These are phyloP conservation scores for Chrysolina americana DNA, from an alignment of 2,888 invertebrate genomes.

Conservation along the genomic window DNA sequence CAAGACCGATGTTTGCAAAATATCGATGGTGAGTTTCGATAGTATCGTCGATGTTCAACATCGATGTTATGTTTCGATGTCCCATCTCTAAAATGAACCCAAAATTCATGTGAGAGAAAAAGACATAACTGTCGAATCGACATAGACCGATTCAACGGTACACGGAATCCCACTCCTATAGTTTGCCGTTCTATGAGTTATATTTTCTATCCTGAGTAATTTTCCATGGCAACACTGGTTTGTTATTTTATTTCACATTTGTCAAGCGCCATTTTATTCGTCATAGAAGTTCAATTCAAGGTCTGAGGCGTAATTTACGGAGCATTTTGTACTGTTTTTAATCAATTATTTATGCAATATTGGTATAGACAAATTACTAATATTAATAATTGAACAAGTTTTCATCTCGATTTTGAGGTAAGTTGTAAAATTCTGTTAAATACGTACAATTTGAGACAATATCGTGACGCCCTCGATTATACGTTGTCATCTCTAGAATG, in stretches of 20 bases:
- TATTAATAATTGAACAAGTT: constrained; percentile 11
- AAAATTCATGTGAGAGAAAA: no score
- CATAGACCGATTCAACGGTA: no score
- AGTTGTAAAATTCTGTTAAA: constrained; percentile 25
- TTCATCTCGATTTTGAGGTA: constrained; percentile 10
- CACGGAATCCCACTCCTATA: no score
- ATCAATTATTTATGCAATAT: background rate
- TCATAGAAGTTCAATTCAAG: background rate
- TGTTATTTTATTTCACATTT: background rate
- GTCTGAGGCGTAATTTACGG: background rate
- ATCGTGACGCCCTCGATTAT: background rate
- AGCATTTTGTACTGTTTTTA: background rate
- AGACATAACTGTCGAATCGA: no score
- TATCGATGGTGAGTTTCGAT: no score
- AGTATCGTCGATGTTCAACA: no score
- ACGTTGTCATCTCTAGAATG: background rate
- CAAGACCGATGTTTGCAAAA: no score
- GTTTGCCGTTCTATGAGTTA: background rate
- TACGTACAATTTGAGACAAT: background rate
- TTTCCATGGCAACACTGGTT: background rate
- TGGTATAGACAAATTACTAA: background rate
- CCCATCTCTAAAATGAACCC: no score
- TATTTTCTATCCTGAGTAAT: background rate
- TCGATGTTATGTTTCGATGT: no score
- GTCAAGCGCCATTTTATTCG: background rate